Base-by-base conservation (phyloP, 2,797 vertebrate species). In the Typhlichthys eigenmanni region DNA sequence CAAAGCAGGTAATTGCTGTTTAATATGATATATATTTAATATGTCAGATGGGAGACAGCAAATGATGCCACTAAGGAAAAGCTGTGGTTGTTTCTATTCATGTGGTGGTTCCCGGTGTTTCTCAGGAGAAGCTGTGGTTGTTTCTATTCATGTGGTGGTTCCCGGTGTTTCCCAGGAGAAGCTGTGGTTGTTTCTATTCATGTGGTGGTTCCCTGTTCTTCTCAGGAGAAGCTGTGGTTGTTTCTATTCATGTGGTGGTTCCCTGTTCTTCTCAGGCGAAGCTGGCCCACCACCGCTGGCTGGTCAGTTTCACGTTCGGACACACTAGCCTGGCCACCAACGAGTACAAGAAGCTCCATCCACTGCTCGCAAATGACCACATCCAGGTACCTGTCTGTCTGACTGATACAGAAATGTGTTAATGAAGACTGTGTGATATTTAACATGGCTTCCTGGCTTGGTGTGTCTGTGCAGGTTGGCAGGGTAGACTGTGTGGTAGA, bases 341-440 rank as follows among this genome's bases (percentile, higher is more conserved):
- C 6, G 95, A 98, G 71, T 95, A 97, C 80, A 99, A 99, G 89
- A 99, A 97, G 83, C 91, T 98, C 12, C 90, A 86, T 57, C 87
- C 91, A 67, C 91, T 95, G 29, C 93, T 98, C 57, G 93, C 89
- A 81, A 91, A 89, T 24, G 93, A 96, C 51, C 90, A 98, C 81
- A 96, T 98, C 74, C 96, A 97, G 93, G 97, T 99, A 55, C 13
- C 38, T 34, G 62, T 55, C 24, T 56, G 47, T 38, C 47, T 47
- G 46, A 2, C 24, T 50, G 58, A 38, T 38, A 38, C 8, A 38
- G 8, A 38, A 38, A 38, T 7, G 8, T 6, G 34, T 38, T 38
- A 38, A 6, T 38, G 8, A 38, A 9, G 8, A 6, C 8, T 38
- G 34, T 38, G 5, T 38, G 34, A 38, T 38, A 38, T 38, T 38